Evolutionary conservation across 1,140 invertebrate species (phyloP).

Genomic region (Drosophila elegans): DNA sequence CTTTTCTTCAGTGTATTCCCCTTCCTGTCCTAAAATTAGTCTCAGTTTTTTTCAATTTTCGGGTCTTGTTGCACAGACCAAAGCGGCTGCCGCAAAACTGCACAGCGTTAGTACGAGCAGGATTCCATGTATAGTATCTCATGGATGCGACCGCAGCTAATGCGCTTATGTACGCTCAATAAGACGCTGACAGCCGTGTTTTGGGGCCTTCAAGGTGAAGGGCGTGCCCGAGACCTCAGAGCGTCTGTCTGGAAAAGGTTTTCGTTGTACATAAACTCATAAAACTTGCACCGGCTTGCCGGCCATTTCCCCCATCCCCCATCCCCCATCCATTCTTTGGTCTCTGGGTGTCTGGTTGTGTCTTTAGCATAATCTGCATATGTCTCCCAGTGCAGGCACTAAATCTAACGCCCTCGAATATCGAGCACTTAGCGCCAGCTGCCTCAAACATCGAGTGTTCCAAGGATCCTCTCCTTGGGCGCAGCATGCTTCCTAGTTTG

Average conservation of each 20-base stretch:
- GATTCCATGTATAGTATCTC: conserved; percentile 18
- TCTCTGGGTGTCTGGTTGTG: conserved; percentile 25
- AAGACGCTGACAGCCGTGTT: conserved; percentile 75
- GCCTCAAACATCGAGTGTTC: conserved; percentile 57
- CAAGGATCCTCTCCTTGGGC: conserved; percentile 48
- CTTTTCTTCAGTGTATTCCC: neutral
- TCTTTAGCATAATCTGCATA: conserved; percentile 56
- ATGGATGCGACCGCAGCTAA: conserved; percentile 73
- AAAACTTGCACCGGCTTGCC: conserved; percentile 60
- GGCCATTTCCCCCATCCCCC: conserved; percentile 20
- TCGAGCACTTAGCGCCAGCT: conserved; percentile 78
- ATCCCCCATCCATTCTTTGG: conserved; percentile 1
- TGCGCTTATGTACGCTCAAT: conserved; percentile 78
- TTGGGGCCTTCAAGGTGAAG: conserved; percentile 62
- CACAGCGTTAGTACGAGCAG: conserved; percentile 23
- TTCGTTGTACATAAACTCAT: conserved; percentile 62
- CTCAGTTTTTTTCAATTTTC: conserved; percentile 58
- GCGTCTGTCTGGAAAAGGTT: conserved; percentile 63
- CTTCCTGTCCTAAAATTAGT: conserved; percentile 56
- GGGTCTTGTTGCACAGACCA: conserved; percentile 53
- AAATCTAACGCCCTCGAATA: conserved; percentile 77
- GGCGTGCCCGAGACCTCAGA: conserved; percentile 37
- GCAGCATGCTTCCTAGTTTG: conserved; percentile 30
- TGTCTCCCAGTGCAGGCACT: conserved; percentile 63
- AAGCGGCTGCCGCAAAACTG: conserved; percentile 56